Evolutionary conservation across 2,888 invertebrate genomes (phyloP).

Genomic region (Steinernema hermaphroditum): DNA sequence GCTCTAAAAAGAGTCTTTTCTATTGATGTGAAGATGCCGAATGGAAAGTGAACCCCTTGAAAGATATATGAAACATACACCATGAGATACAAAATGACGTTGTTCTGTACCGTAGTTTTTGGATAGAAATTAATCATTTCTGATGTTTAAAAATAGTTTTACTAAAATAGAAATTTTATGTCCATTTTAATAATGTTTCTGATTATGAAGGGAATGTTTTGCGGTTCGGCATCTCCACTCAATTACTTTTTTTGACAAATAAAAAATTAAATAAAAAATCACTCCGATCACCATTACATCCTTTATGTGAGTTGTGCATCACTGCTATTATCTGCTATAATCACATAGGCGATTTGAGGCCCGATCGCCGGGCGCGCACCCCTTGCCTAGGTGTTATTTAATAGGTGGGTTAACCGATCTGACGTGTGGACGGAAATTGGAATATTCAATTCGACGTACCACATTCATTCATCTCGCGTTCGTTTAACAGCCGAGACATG

Average conservation of each 20-base stretch:
- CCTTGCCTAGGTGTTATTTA: slow-evolving; percentile 23
- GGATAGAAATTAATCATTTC: too few species aligned
- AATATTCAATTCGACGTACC: slow-evolving; percentile 26
- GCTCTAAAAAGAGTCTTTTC: background rate
- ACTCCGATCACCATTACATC: slow-evolving; percentile 10
- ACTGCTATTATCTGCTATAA: background rate
- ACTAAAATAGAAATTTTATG: too few species aligned
- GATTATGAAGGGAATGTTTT: too few species aligned
- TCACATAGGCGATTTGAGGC: background rate
- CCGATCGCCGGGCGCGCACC: background rate
- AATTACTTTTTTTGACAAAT: background rate
- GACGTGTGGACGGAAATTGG: slow-evolving; percentile 30
- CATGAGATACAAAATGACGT: too few species aligned
- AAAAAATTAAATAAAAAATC: slow-evolving; percentile 12
- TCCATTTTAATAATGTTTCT: too few species aligned
- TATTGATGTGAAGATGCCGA: background rate
- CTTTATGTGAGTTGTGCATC: background rate
- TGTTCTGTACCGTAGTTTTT: too few species aligned
- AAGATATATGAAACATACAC: too few species aligned
- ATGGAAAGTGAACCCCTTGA: too few species aligned
- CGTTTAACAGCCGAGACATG: slow-evolving; percentile 6
- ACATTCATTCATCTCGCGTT: slow-evolving; percentile 29
- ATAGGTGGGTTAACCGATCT: slow-evolving; percentile 20
- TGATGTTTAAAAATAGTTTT: too few species aligned
- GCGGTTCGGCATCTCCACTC: background rate